Evolutionary conservation across 1,140 invertebrate genomes (phyloP).

Genomic region (Trialeurodes vaporariorum): DNA sequence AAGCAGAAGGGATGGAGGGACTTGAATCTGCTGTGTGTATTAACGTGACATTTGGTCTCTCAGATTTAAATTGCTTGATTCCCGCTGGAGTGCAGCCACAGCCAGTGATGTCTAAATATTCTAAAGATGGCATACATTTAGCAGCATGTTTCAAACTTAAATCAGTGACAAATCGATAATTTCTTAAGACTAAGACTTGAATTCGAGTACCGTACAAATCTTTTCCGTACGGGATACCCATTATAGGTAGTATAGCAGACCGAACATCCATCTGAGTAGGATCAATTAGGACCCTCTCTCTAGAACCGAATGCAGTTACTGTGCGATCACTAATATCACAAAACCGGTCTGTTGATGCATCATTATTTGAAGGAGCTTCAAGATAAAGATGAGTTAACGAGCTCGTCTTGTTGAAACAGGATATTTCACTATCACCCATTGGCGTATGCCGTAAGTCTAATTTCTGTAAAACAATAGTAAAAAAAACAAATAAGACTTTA

Average conservation of each 20-base stretch:
- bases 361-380: slow-evolving; percentile 35
- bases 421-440: slow-evolving; percentile 52
- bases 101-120: slow-evolving; percentile 46
- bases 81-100: slow-evolving; percentile 44
- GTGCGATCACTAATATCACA: slow-evolving; percentile 20
- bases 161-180: slow-evolving; percentile 50
- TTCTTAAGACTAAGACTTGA: slow-evolving; percentile 37
- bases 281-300: slow-evolving; percentile 17
- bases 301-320: slow-evolving; percentile 19
- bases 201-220: slow-evolving; percentile 19
- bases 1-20: no score
- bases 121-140: slow-evolving; percentile 42
- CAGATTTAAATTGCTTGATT: slow-evolving; percentile 40
- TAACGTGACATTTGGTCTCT: slow-evolving; percentile 33
- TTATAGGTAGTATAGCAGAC: slow-evolving; percentile 28
- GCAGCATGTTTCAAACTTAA: slow-evolving; percentile 46
- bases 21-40: slow-evolving; percentile 4
- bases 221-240: slow-evolving; percentile 24
- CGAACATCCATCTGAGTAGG: slow-evolving; percentile 6
- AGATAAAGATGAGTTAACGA: slow-evolving; percentile 47
- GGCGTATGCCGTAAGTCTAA: slow-evolving; percentile 51
- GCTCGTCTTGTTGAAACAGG: slow-evolving; percentile 47
- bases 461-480: slow-evolving; percentile 36
- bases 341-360: slow-evolving; percentile 10
- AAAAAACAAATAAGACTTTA: no score